Base-by-base conservation (phyloP, 2,113 vertebrate species). In the Percina caprodes region DNA sequence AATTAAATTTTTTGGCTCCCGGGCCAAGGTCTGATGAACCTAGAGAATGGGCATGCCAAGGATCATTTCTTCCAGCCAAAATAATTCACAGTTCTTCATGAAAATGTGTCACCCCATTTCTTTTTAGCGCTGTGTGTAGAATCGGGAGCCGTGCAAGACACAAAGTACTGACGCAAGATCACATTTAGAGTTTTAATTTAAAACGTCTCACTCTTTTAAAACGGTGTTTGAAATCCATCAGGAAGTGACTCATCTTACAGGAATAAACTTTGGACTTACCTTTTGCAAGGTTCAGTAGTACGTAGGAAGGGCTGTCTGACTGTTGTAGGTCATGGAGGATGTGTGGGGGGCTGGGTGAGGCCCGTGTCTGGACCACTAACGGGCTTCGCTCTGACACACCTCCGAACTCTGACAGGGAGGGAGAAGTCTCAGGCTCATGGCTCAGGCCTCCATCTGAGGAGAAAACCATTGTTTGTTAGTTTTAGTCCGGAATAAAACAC, bases 241-340 rank as follows among this genome's bases (percentile, higher is more conserved):
- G 21, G 42, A 16, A 30, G 54, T 49, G 69, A 30, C 12, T 69
- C 19, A n/a, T 66, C 45, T 18, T 2, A 51, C 11, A 21, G 35
- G 39, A 26, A 46, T 24, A 11, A 8, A 0, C 30, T 1, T 68
- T 2, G 1, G 23, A 33, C 23, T 58, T 80, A 98, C 98, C 95
- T 96, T 98, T 97, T n/a, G 98, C 98, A 16, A 99, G 93, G 89
- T 99, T 99, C 79, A 99, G 97, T 49, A 99, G 96, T 91, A 99
- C 97, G 84, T 98, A 99, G 45, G 98, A 99, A 66, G 97, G 96
- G 94, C 94, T 97, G 77, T 99, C 98, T 12, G 94, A 96, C 89
- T 97, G 96, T 70, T 99, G 98, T n/a, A 99, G 94, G 88, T 99
- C 98, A 85, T 99, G 97, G 79, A 99, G 92, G 85, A 99, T 89